These are phyloP conservation scores for Oncorhynchus mykiss DNA, from an alignment of 2,113 vertebrate species.

Conservation along the genomic window DNA sequence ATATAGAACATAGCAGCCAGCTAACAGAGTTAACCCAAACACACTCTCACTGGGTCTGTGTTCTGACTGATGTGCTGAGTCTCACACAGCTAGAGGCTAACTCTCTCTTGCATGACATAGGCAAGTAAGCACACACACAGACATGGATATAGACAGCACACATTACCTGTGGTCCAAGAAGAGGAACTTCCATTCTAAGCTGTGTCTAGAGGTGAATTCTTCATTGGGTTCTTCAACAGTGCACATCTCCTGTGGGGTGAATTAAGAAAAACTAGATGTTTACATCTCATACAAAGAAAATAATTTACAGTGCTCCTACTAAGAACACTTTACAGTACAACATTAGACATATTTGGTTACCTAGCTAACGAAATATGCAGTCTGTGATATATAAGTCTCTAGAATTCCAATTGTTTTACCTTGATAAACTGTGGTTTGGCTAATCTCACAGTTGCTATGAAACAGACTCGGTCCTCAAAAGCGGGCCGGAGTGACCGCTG, in stretches of 20 bases:
- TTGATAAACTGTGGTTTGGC: conserved; percentile 98
- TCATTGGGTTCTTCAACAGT: conserved; percentile 96
- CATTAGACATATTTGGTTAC: background rate
- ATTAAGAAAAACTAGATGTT: background rate
- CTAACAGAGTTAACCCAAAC: background rate
- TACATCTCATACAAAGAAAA: conserved; percentile 5
- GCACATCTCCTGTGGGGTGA: conserved; percentile 89
- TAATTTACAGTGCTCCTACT: background rate
- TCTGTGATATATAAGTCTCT: background rate
- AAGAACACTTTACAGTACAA: background rate
- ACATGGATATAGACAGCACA: background rate
- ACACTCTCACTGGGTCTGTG: background rate
- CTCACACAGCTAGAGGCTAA: background rate
- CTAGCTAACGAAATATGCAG: background rate
- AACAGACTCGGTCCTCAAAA: conserved; percentile 91
- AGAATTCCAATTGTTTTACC: conserved; percentile 63
- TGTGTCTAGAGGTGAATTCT: conserved; percentile 98
- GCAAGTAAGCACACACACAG: background rate
- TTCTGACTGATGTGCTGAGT: background rate
- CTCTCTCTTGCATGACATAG: background rate
- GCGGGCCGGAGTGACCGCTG: conserved; percentile 85
- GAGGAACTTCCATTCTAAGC: conserved; percentile 98
- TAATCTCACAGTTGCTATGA: conserved; percentile 93
- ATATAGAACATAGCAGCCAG: background rate
- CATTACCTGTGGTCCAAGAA: conserved; percentile 96